These are phyloP conservation scores for Tetragonula carbonaria DNA, from an alignment of 2,888 invertebrate genomes.

Conservation along the genomic window DNA sequence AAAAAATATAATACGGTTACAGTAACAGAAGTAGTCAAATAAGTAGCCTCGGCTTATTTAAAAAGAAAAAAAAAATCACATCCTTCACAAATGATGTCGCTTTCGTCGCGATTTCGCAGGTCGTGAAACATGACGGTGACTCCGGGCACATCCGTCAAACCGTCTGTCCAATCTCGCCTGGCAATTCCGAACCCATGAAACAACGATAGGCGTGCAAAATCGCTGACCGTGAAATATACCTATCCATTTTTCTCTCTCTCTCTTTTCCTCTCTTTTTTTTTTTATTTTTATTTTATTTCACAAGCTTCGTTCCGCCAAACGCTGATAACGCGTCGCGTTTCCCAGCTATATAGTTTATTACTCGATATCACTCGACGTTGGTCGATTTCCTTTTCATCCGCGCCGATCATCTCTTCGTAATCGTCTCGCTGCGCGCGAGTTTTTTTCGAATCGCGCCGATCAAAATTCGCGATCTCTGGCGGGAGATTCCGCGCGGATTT, in stretches of 20 bases:
- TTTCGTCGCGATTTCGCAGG: too few relatives aligned
- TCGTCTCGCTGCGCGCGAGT: slow-evolving; percentile 28
- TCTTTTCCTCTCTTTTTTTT: neutral
- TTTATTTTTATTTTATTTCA: neutral
- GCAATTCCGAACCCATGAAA: slow-evolving; percentile 44
- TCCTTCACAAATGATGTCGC: too few relatives aligned
- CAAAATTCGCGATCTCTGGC: too few relatives aligned
- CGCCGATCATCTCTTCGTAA: slow-evolving; percentile 7
- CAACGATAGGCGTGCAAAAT: slow-evolving; percentile 26
- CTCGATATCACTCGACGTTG: slow-evolving; percentile 27
- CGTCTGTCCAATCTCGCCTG: slow-evolving; percentile 41
- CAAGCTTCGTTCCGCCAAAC: neutral
- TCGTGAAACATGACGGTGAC: slow-evolving; percentile 41
- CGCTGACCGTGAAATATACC: slow-evolving; percentile 28
- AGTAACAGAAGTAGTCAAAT: too few relatives aligned
- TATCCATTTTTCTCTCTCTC: slow-evolving; percentile 8
- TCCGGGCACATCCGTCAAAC: slow-evolving; percentile 33
- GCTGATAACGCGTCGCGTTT: neutral
- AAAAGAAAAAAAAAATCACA: too few relatives aligned
- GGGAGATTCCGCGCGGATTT: too few relatives aligned
- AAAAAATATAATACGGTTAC: too few relatives aligned
- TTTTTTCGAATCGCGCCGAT: slow-evolving; percentile 3
- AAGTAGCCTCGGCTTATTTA: too few relatives aligned
- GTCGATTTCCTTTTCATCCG: slow-evolving; percentile 25
- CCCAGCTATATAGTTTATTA: slow-evolving; percentile 27